These are phyloP conservation scores for Ianthella basta DNA, from an alignment of 37 sponge, comb jelly and placozoan species.

Conservation along the genomic window DNA sequence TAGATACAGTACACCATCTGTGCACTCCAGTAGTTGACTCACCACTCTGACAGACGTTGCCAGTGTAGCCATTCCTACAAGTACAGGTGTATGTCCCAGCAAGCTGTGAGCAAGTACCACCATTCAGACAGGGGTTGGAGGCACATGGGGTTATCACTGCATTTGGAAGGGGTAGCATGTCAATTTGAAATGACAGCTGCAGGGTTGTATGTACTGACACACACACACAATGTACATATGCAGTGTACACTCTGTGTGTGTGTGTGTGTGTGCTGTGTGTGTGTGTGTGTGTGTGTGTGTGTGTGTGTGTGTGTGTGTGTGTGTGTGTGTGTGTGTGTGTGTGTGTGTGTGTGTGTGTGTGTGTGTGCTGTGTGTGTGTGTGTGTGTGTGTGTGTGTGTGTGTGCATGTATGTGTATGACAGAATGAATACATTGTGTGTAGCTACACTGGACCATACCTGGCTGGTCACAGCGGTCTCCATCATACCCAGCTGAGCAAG, in stretches of 20 bases:
- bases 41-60: background rate
- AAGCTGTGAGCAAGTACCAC: background rate
- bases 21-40: background rate
- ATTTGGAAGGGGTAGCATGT: background rate
- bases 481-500: slow-evolving; percentile 21
- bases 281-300: too few relatives aligned
- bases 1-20: background rate
- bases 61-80: background rate
- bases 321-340: too few relatives aligned
- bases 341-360: too few relatives aligned
- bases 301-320: too few relatives aligned
- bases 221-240: too few relatives aligned
- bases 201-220: background rate
- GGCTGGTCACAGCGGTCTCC: slow-evolving; percentile 10
- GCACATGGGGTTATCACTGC: background rate
- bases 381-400: too few relatives aligned
- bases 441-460: background rate
- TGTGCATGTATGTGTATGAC: too few relatives aligned
- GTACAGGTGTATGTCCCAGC: slow-evolving; percentile 21
- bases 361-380: too few relatives aligned
- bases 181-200: background rate
- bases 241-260: too few relatives aligned
- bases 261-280: too few relatives aligned
- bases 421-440: background rate
- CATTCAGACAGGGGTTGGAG: slow-evolving; percentile 20